Base-by-base conservation (phyloP, 1,140 invertebrate species). In the Anastrepha obliqua region DNA sequence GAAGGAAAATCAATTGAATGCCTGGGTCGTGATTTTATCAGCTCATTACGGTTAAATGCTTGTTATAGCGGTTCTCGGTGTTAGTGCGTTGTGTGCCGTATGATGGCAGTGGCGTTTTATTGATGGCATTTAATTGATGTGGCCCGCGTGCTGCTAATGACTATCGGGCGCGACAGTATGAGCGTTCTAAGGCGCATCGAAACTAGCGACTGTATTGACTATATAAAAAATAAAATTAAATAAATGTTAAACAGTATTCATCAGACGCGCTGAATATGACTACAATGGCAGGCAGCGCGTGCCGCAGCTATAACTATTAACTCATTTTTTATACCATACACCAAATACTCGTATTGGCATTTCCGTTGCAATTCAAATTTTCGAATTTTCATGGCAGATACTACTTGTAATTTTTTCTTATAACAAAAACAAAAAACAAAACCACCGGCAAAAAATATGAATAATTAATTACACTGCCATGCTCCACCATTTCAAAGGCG, bases 121-220 rank as follows among this genome's bases (percentile, higher is more conserved):
- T 47, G 44, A 47, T 74, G 70, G 15, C 70, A n/a, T 74, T 51
- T 74, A 74, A 74, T 74, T 74, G 70, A 74, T 81, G 74, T 55
- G 15, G 20, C 47, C 74, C 47, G 44, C 74, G 74, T 29, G 44
- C 74, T 74, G 17, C 29, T 47, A 74, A 74, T 74, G 44, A 47
- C 70, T 51, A 42, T 2, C 44, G 13, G 1, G 5, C 2, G 39
- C 42, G 29, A 70, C 62, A 8, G 5, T 20, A 29, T 29, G 8
- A 15, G 65, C 65, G n/a, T 42, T 29, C 2, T 70, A 70, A 1
- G 29, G 65, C n/a, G 9, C 39, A 39, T 3, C 65, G 13, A 70
- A 70, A 70, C 0, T 70, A 3, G 11, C 39, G 13, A 13, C 4
- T 9, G 29, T 44, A 70, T 20, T 0, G 29, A 70, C 13, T 3